Conservation (phyloP, 2,113 vertebrate genomes). For the Laterallus jamaicensis region DNA sequence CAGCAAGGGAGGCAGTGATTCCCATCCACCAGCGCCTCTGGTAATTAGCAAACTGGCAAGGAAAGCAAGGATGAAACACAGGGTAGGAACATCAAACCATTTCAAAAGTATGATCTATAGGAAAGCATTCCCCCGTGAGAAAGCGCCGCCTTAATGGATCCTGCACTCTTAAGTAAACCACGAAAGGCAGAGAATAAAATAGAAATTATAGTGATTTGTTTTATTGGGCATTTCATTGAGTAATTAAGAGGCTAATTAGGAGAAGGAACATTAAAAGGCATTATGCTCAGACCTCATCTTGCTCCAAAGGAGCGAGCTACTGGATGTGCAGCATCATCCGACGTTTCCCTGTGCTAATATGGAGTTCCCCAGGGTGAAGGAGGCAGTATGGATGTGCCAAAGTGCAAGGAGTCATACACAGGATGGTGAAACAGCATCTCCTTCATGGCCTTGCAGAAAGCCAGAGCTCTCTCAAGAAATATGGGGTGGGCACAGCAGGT, state of each 20-base stretch:
- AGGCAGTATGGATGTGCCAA: fast-evolving
- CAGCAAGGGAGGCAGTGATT: slow-evolving; percentile 2
- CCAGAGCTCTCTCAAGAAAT: background rate
- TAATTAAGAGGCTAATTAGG: slow-evolving; percentile 66
- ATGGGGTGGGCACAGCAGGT: background rate
- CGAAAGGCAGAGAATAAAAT: background rate
- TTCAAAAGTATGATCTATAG: background rate
- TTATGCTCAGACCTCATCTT: background rate
- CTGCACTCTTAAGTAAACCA: slow-evolving; percentile 8
- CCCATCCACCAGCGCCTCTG: background rate
- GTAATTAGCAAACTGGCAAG: slow-evolving; percentile 26
- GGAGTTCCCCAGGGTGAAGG: background rate
- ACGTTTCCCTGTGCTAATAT: fast-evolving
- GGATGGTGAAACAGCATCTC: background rate
- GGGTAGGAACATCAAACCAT: background rate
- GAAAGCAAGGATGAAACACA: background rate
- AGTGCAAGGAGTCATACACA: fast-evolving
- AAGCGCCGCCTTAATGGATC: slow-evolving; percentile 21
- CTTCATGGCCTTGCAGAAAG: fast-evolving
- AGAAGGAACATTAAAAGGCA: slow-evolving; percentile 9
- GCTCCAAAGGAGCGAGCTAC: background rate
- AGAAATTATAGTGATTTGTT: slow-evolving; percentile 58
- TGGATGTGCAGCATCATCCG: background rate
- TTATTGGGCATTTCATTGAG: slow-evolving; percentile 67
- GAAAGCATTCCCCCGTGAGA: slow-evolving; percentile 12